Evolutionary conservation across 2,888 invertebrate species (phyloP).

Genomic region (Gastracanthus pulcherrimus): DNA sequence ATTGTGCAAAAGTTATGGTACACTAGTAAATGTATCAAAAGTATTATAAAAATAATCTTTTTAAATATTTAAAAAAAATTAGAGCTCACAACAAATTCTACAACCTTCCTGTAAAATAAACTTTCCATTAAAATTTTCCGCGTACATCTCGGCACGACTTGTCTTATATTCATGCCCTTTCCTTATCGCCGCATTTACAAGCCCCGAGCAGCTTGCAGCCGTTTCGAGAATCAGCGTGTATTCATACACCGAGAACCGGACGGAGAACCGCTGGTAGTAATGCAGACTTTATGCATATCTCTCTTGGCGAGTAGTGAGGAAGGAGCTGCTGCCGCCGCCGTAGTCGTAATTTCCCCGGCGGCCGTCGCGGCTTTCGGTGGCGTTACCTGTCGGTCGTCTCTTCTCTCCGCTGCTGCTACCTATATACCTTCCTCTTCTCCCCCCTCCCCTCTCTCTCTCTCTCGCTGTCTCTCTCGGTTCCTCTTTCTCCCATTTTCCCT

Average conservation of each 20-base stretch:
- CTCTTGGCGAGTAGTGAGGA: slow-evolving; percentile 68
- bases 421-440: slow-evolving; percentile 32
- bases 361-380: slow-evolving; percentile 72
- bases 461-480: slow-evolving; percentile 49
- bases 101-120: too few relatives aligned
- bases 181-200: too few relatives aligned
- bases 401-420: slow-evolving; percentile 46
- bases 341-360: slow-evolving; percentile 76
- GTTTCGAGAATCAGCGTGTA: not conserved
- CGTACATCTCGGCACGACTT: not conserved
- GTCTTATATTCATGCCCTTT: too few relatives aligned
- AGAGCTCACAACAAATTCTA: too few relatives aligned
- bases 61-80: too few relatives aligned
- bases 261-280: slow-evolving; percentile 73
- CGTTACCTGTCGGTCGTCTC: slow-evolving; percentile 71
- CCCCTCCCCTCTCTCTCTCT: slow-evolving; percentile 11
- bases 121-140: too few relatives aligned
- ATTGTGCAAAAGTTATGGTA: too few relatives aligned
- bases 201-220: not conserved
- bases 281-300: slow-evolving; percentile 77
- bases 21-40: too few relatives aligned
- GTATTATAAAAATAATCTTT: too few relatives aligned
- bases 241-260: too few relatives aligned
- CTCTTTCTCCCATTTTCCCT: not conserved
- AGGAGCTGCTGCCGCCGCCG: slow-evolving; percentile 62